These are phyloP conservation scores for Heteractis magnifica DNA, from an alignment of 92 coral and sea anemone genomes.

Conservation along the genomic window DNA sequence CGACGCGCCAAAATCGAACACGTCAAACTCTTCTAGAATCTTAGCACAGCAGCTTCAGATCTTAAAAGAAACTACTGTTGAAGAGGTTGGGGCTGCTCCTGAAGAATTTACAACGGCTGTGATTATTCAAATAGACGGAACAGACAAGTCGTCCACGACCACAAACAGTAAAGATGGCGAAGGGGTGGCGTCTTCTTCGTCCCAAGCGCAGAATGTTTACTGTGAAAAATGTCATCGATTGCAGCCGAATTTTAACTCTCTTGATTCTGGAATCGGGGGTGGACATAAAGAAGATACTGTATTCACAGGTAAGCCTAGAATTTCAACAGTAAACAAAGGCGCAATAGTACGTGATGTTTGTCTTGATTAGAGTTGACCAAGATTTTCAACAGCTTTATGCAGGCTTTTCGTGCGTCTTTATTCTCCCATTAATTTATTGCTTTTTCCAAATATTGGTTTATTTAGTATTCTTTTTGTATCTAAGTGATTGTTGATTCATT, in stretches of 20 bases:
- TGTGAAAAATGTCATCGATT: conserved; percentile 22
- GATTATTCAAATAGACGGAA: not conserved
- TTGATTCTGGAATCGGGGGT: conserved; percentile 16
- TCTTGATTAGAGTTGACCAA: not conserved
- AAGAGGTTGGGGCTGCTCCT: conserved; percentile 9
- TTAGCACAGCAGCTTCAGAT: conserved; percentile 41
- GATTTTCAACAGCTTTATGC: not conserved
- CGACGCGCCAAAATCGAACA: not conserved
- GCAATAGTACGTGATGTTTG: not conserved
- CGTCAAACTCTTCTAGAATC: conserved; percentile 12
- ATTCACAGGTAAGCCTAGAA: not conserved
- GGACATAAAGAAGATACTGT: conserved; percentile 10
- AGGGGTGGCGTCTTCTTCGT: not conserved
- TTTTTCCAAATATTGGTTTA: not conserved
- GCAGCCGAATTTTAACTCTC: conserved; percentile 9
- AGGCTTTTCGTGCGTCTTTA: too few species aligned
- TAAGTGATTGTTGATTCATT: not conserved
- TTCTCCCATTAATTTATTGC: not conserved
- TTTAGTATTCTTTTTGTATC: too few species aligned
- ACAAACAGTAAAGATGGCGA: not conserved
- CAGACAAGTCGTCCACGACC: not conserved
- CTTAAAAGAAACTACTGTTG: conserved; percentile 22
- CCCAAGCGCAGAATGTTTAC: not conserved
- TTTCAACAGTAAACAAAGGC: not conserved
- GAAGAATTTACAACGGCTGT: not conserved